Evolutionary conservation across 2,888 invertebrate genomes (phyloP).

Genomic region (Eledone cirrhosa): DNA sequence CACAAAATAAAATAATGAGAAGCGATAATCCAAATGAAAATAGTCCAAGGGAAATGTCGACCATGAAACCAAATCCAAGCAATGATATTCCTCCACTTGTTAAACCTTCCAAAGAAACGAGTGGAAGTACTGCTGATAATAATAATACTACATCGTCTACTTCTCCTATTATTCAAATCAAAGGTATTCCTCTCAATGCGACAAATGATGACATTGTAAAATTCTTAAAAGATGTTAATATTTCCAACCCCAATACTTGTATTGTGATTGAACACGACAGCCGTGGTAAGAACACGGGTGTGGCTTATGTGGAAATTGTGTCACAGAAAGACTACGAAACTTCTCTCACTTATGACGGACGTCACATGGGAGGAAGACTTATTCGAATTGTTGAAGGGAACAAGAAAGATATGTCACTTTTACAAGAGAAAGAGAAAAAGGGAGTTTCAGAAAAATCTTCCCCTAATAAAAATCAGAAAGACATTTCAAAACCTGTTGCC

Average conservation of each 20-base stretch:
- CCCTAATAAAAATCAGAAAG: constrained; percentile 15
- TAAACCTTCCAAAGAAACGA: not conserved
- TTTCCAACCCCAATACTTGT: constrained; percentile 70
- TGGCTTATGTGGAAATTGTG: constrained; percentile 82
- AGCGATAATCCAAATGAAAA: constrained; percentile 31
- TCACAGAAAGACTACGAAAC: constrained; percentile 77
- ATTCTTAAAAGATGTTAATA: constrained; percentile 89
- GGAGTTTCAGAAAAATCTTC: constrained; percentile 33
- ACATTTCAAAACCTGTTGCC: not conserved
- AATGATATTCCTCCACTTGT: constrained; percentile 26
- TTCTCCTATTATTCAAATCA: constrained; percentile 42
- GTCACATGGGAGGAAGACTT: constrained; percentile 59
- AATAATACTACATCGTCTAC: not conserved
- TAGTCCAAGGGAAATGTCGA: constrained; percentile 30
- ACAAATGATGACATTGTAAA: constrained; percentile 80
- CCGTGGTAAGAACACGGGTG: constrained; percentile 71
- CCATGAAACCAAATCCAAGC: constrained; percentile 34
- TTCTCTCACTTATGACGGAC: constrained; percentile 75
- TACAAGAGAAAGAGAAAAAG: constrained; percentile 39
- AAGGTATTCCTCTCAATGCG: constrained; percentile 45
- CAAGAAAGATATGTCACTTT: constrained; percentile 43
- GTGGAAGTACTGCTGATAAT: not conserved
- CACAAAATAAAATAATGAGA: constrained; percentile 5
- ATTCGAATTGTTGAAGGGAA: constrained; percentile 42
- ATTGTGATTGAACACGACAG: constrained; percentile 72